phyloP scores from a whole-genome alignment of 2,888 invertebrate genomes.

The Volucella bombylans region DNA sequence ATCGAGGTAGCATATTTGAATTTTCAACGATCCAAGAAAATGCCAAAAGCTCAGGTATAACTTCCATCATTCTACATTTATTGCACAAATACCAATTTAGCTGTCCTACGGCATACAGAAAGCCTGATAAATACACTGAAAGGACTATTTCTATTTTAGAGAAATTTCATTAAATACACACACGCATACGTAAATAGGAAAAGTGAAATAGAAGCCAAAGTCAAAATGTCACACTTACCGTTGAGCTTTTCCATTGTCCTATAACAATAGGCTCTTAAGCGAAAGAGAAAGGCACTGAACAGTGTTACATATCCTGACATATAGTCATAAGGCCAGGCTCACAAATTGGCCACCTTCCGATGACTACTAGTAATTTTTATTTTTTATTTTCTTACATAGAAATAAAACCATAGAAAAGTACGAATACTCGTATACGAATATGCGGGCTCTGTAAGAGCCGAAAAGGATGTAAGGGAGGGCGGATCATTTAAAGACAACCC shows the following conservation, averaged over 20 bases:
- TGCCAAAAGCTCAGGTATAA: neutral
- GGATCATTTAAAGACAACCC: slow-evolving; percentile 51
- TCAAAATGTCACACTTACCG: slow-evolving; percentile 53
- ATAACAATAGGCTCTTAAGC: slow-evolving; percentile 26
- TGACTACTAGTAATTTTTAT: neutral
- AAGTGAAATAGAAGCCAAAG: slow-evolving; percentile 40
- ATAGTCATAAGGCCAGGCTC: slow-evolving; percentile 5
- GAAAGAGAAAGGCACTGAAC: slow-evolving; percentile 12
- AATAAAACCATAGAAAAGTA: slow-evolving; percentile 8
- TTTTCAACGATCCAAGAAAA: neutral
- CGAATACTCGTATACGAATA: neutral
- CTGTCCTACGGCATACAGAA: too few relatives aligned
- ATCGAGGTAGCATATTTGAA: neutral
- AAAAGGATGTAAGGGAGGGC: neutral
- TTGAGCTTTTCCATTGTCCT: slow-evolving; percentile 28
- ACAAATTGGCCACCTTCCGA: slow-evolving; percentile 42
- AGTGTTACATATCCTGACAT: neutral
- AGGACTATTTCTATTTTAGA: too few relatives aligned
- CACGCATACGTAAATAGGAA: slow-evolving; percentile 2
- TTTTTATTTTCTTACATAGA: slow-evolving; percentile 5
- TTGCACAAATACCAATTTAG: too few relatives aligned
- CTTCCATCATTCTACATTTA: too few relatives aligned
- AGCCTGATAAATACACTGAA: too few relatives aligned
- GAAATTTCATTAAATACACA: slow-evolving; percentile 1
- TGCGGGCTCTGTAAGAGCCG: slow-evolving; percentile 23